Percentiles rank a stretch among this genome's conserved stretches.
Evolutionary conservation across 2,888 invertebrate species (phyloP).

Genomic region (Tenthredo amoena): DNA sequence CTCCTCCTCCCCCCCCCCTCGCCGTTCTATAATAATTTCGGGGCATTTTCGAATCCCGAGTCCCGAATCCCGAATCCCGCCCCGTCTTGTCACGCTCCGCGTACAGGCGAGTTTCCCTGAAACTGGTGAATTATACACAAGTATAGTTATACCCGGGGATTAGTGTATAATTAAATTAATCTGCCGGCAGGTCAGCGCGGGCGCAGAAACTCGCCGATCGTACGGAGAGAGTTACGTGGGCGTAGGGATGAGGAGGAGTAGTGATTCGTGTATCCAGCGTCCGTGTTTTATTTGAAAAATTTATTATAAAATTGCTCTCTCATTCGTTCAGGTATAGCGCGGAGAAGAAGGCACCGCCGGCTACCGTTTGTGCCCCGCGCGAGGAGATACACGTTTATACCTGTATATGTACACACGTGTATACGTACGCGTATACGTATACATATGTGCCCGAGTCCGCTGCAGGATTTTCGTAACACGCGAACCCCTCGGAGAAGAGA

Average conservation of each 20-base stretch:
- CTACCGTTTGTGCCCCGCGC: constrained; percentile 31
- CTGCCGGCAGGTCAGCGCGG: constrained; percentile 47
- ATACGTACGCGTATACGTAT: background rate
- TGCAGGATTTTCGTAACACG: constrained; percentile 30
- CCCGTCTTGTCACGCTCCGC: constrained; percentile 43
- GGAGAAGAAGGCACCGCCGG: constrained; percentile 38
- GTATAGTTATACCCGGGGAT: constrained; percentile 3
- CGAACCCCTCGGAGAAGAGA: constrained; percentile 12
- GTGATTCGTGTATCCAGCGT: constrained; percentile 36
- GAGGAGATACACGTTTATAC: background rate
- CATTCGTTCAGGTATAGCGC: constrained; percentile 38
- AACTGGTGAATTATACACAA: constrained; percentile 13
- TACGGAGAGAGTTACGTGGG: background rate
- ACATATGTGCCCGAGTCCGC: background rate
- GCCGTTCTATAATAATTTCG: background rate
- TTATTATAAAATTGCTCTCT: constrained; percentile 44
- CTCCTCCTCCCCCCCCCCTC: background rate
- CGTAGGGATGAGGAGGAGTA: background rate
- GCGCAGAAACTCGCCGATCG: constrained; percentile 5
- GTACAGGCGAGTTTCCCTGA: constrained; percentile 33
- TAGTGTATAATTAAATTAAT: constrained; percentile 48
- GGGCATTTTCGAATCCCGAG: background rate
- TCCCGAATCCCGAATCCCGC: constrained; percentile 25
- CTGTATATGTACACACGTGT: background rate
- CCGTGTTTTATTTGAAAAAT: constrained; percentile 36